Evolutionary conservation across 37 sponge, comb jelly and placozoan species (phyloP).

Genomic region (Aphrocallistes beatrix): DNA sequence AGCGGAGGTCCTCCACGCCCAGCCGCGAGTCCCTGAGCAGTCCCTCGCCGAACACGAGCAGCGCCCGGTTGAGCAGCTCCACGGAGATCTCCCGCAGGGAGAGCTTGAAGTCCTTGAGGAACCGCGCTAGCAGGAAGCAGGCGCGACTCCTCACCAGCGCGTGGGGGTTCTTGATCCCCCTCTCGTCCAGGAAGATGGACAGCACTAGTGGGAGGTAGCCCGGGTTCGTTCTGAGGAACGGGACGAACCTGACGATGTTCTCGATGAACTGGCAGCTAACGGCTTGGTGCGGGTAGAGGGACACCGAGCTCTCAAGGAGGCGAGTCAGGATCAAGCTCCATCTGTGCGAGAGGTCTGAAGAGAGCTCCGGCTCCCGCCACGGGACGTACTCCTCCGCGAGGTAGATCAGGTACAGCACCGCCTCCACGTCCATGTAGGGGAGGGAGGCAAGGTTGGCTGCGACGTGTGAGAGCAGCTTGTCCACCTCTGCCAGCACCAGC

Average conservation of each 20-base stretch:
- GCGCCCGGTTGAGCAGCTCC: background rate
- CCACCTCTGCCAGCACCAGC: conserved; percentile 32
- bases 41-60: background rate
- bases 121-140: conserved; percentile 62
- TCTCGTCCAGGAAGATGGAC: conserved; percentile 55
- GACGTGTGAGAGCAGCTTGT: conserved; percentile 25
- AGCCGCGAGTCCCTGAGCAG: background rate
- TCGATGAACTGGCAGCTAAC: conserved; percentile 57
- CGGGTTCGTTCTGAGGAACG: conserved; percentile 46
- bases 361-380: conserved; percentile 23
- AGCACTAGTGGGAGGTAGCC: conserved; percentile 40
- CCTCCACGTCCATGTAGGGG: conserved; percentile 55
- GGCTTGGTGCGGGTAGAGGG: conserved; percentile 7
- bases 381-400: conserved; percentile 60
- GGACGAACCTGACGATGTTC: conserved; percentile 65
- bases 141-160: conserved; percentile 52
- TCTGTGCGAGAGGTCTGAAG: background rate
- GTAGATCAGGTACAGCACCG: conserved; percentile 50
- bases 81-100: background rate
- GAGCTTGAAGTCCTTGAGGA: conserved; percentile 51
- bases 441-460: conserved; percentile 23
- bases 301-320: background rate
- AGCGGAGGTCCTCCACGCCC: conserved; percentile 21
- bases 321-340: conserved; percentile 10
- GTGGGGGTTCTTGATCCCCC: conserved; percentile 45